A percentile compares a stretch with the other conserved stretches of the same genome.
Evolutionary conservation across 53 echinoderm and acorn worm species (phyloP).

Genomic region (Glandiceps talaboti): DNA sequence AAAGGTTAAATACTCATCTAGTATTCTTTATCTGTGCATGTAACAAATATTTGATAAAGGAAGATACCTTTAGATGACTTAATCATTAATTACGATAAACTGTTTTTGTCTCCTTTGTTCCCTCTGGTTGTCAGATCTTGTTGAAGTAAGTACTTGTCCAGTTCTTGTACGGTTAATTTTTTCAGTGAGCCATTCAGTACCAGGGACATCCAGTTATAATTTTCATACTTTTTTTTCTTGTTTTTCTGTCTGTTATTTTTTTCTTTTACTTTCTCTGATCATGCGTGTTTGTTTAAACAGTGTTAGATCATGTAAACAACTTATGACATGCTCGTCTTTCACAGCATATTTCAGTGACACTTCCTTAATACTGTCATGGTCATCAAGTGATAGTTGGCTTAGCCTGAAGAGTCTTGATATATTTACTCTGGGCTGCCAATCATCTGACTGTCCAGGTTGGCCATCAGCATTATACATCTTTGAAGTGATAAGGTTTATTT

Average conservation of each 20-base stretch:
- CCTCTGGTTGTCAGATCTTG: no score
- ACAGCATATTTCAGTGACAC: background rate
- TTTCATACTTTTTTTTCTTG: background rate
- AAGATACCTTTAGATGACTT: no score
- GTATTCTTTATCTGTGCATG: no score
- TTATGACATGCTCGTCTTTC: background rate
- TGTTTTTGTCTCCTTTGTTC: no score
- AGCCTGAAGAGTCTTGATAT: background rate
- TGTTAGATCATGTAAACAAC: background rate
- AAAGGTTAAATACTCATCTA: no score
- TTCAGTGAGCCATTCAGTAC: slow-evolving; percentile 8
- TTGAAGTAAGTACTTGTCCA: no score
- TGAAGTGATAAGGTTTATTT: slow-evolving; percentile 9
- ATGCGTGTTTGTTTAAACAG: background rate
- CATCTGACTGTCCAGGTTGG: background rate
- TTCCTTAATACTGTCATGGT: background rate
- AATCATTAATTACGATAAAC: no score
- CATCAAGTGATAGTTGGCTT: background rate
- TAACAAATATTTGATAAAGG: no score
- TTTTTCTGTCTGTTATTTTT: background rate
- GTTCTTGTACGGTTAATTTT: background rate
- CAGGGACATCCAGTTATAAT: slow-evolving; percentile 8
- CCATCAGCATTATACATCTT: slow-evolving; percentile 6
- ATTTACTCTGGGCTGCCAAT: background rate
- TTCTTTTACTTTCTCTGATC: background rate